phyloP scores from a whole-genome alignment of 1,140 invertebrate genomes.

The Phthorimaea operculella region DNA sequence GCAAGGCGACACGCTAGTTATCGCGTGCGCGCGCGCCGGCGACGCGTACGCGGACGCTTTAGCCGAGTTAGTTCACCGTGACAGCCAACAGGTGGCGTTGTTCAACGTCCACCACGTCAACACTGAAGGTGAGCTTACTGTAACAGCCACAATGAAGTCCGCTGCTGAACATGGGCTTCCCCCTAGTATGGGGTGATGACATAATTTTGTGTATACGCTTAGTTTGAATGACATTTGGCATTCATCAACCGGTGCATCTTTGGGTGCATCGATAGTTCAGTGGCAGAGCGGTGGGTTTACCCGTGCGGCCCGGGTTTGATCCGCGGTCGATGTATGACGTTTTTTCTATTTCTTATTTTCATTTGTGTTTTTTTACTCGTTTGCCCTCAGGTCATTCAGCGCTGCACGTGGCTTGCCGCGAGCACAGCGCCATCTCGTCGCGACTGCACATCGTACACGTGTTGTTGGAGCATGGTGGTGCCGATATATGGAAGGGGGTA shows the following conservation, averaged over 20 bases:
- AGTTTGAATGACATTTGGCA: too few species aligned
- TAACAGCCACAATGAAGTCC: too few species aligned
- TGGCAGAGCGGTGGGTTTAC: too few species aligned
- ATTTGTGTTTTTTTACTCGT: too few species aligned
- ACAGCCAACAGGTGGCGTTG: conserved; percentile 24
- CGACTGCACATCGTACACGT: conserved; percentile 32
- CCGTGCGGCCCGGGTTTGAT: too few species aligned
- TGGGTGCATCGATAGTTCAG: too few species aligned
- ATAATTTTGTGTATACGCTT: too few species aligned
- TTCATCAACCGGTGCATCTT: too few species aligned
- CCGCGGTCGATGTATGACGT: too few species aligned
- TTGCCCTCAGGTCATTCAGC: conserved; percentile 43
- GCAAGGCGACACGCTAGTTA: conserved; percentile 39
- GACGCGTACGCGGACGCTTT: conserved; percentile 35
- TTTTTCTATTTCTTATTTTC: too few species aligned
- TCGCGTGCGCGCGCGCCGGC: conserved; percentile 39
- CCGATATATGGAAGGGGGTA: conserved; percentile 38
- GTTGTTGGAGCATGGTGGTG: conserved; percentile 33
- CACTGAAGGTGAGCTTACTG: conserved; percentile 45
- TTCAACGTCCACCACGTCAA: conserved; percentile 41
- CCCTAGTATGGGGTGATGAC: too few species aligned
- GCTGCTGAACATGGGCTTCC: too few species aligned
- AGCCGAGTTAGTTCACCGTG: conserved; percentile 27
- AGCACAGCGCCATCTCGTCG: conserved; percentile 25
- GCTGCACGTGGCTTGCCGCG: conserved; percentile 40